Conservation (phyloP, 2,797 vertebrate species). For the Ficedula albicollis region DNA sequence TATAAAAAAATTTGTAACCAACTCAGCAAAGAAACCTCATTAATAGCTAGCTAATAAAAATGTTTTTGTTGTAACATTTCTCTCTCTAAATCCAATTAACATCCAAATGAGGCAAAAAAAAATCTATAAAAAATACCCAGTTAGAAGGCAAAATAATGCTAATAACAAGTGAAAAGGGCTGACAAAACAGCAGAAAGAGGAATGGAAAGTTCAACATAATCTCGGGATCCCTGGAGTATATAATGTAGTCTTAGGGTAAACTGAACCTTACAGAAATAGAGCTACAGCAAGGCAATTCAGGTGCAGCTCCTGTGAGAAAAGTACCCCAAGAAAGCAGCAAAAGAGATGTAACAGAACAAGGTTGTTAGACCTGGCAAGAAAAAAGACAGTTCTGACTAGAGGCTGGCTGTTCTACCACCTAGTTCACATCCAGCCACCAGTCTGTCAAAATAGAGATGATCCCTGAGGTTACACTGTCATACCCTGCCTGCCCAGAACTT, state of each 20-base stretch:
- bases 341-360: background rate
- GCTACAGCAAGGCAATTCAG: background rate
- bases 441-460: background rate
- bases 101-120: background rate
- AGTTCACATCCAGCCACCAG: background rate
- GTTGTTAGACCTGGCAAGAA: background rate
- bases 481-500: background rate
- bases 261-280: background rate
- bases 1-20: background rate
- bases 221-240: background rate
- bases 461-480: background rate
- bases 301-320: background rate
- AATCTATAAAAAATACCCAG: background rate
- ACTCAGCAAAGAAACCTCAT: background rate
- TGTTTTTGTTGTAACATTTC: background rate
- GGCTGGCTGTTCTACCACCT: background rate
- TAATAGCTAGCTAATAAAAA: background rate
- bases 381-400: background rate
- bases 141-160: background rate
- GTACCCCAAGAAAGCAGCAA: background rate
- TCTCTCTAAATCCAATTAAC: background rate
- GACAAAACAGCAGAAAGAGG: background rate
- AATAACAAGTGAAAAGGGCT: background rate
- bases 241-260: background rate
- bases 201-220: background rate